Percentiles rank a stretch among this genome's conserved stretches.
Conservation (phyloP, 2,888 invertebrate genomes). For the Orthosia incerta region DNA sequence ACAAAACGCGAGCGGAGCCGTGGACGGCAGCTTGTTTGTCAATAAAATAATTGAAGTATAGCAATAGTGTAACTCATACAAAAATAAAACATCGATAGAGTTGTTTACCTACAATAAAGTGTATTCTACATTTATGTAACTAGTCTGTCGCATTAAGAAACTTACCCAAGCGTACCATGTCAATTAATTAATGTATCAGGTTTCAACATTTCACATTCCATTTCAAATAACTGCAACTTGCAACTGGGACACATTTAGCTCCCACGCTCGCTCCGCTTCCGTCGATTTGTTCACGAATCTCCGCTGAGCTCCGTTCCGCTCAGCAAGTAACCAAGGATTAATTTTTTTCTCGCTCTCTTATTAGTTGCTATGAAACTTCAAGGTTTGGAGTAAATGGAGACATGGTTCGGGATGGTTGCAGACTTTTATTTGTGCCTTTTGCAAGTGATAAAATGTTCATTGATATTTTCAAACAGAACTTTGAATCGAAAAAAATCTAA, state of each 20-base stretch:
- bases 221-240: conserved; percentile 17
- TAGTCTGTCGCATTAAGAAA: neutral
- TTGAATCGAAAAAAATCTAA: neutral
- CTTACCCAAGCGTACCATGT: neutral
- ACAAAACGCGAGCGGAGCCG: too few species aligned
- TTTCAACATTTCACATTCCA: neutral
- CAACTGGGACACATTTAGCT: conserved; percentile 16
- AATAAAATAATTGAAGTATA: too few species aligned
- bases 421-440: neutral
- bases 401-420: neutral
- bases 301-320: neutral
- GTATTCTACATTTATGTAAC: too few species aligned
- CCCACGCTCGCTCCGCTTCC: conserved; percentile 25
- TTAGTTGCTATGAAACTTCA: neutral
- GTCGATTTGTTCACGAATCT: conserved; percentile 23
- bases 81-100: neutral
- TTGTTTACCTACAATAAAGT: neutral
- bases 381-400: conserved; percentile 3
- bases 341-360: conserved; percentile 25
- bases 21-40: too few species aligned
- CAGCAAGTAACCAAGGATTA: conserved; percentile 16
- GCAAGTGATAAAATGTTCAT: neutral
- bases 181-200: conserved; percentile 16
- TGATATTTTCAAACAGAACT: neutral
- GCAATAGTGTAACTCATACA: neutral